Conservation (phyloP, 2,113 vertebrate genomes). For the Pseudonaja textilis region DNA sequence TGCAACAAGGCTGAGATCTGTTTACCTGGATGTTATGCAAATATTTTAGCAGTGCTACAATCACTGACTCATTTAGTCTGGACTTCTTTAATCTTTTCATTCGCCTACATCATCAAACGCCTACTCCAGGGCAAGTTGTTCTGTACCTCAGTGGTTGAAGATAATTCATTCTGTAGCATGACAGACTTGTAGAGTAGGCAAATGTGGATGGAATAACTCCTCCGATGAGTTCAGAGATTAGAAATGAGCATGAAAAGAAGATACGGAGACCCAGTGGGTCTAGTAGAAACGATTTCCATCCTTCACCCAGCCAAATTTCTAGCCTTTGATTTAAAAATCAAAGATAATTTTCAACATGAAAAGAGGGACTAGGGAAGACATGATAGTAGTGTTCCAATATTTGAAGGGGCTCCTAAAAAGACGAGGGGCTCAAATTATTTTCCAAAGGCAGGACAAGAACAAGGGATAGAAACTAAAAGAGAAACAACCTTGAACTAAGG, state of each 20-base stretch:
- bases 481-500: too few relatives aligned
- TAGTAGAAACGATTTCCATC: not conserved
- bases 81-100: not conserved
- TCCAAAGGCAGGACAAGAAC: too few relatives aligned
- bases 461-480: too few relatives aligned
- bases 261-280: not conserved
- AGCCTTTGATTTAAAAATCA: not conserved
- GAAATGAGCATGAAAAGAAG: not conserved
- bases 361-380: too few relatives aligned
- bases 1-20: not conserved
- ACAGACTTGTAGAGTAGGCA: not conserved
- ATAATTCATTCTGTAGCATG: not conserved
- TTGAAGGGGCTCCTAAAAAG: too few relatives aligned
- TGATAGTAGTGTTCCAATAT: too few relatives aligned
- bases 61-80: not conserved
- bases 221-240: not conserved
- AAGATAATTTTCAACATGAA: too few relatives aligned
- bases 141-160: not conserved
- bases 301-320: not conserved
- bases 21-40: not conserved
- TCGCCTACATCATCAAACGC: not conserved
- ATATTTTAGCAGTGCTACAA: not conserved
- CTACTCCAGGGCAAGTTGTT: not conserved
- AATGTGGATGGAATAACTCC: not conserved
- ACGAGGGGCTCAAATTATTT: too few relatives aligned